Percentiles rank a stretch among this genome's conserved stretches.
phyloP scores from a whole-genome alignment of 1,140 invertebrate species.

The Lepidotrigona ventralis region DNA sequence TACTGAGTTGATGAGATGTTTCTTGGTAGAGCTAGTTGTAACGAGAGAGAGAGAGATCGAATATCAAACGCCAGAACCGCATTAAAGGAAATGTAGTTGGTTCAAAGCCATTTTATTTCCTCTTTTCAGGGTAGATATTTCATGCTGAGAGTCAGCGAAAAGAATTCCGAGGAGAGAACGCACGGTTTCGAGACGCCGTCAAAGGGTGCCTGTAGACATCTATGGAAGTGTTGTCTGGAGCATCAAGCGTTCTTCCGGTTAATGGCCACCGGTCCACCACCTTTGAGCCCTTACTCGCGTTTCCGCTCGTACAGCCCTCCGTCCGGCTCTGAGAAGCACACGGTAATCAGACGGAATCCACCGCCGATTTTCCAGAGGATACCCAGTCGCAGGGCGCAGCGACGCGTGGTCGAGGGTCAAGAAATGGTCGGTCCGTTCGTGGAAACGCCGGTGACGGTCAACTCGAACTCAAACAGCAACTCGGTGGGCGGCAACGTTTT shows the following conservation, averaged over 20 bases:
- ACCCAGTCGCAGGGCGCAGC: slow-evolving; percentile 92
- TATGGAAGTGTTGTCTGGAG: slow-evolving; percentile 99
- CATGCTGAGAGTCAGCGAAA: slow-evolving; percentile 96
- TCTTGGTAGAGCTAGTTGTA: no score
- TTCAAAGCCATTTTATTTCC: background rate
- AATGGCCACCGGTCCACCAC: slow-evolving; percentile 81
- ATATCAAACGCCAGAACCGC: no score
- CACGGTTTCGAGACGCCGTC: slow-evolving; percentile 98
- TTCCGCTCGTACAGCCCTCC: slow-evolving; percentile 84
- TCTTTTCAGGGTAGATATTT: slow-evolving; percentile 90
- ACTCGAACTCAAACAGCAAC: slow-evolving; percentile 42
- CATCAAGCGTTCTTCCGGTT: slow-evolving; percentile 99
- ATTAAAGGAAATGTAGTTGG: background rate
- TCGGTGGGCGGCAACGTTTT: slow-evolving; percentile 48
- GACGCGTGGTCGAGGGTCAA: slow-evolving; percentile 87
- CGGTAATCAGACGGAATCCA: slow-evolving; percentile 81
- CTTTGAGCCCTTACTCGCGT: slow-evolving; percentile 82
- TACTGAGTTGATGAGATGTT: no score
- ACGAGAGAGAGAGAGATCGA: no score
- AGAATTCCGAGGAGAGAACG: slow-evolving; percentile 97
- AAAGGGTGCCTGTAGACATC: slow-evolving; percentile 96
- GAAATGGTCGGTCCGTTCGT: slow-evolving; percentile 78
- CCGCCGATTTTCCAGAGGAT: slow-evolving; percentile 92
- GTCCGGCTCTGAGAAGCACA: slow-evolving; percentile 81
- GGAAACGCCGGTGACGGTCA: slow-evolving; percentile 67